These are phyloP conservation scores for Lindbergichthys nudifrons DNA, from an alignment of 2,797 vertebrate genomes.

Conservation along the genomic window DNA sequence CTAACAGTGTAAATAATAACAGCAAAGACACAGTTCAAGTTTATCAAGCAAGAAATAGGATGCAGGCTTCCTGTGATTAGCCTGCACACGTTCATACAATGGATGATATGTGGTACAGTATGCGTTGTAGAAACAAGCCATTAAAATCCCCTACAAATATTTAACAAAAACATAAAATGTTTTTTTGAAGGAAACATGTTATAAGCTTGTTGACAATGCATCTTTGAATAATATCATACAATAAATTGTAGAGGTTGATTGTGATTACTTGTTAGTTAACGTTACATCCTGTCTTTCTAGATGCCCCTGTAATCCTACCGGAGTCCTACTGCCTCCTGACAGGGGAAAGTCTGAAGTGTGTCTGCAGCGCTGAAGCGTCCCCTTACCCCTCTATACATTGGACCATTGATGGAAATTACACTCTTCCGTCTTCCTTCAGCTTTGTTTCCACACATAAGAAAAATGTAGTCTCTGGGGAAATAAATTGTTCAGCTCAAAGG, in stretches of 20 bases:
- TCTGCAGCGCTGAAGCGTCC: constrained; percentile 52
- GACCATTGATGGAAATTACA: constrained; percentile 39
- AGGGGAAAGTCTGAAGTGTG: constrained; percentile 34
- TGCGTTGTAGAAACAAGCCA: too few relatives aligned
- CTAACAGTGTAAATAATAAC: too few relatives aligned
- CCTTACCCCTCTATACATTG: constrained; percentile 55
- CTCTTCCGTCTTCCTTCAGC: constrained; percentile 1
- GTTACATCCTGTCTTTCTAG: constrained; percentile 22
- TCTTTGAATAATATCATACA: background rate
- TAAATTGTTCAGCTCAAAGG: background rate
- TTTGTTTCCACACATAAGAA: background rate
- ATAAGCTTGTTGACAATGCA: background rate
- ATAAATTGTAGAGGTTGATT: background rate
- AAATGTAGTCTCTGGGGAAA: constrained; percentile 24
- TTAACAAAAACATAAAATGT: too few relatives aligned
- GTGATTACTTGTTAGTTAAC: background rate
- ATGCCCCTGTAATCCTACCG: constrained; percentile 48
- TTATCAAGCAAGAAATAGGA: too few relatives aligned
- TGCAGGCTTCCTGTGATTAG: too few relatives aligned
- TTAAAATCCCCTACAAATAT: background rate
- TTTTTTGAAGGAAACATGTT: too few relatives aligned
- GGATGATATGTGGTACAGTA: background rate
- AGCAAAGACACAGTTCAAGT: too few relatives aligned
- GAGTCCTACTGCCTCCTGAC: constrained; percentile 47
- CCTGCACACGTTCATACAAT: background rate